phyloP scores from a whole-genome alignment of 2,797 vertebrate species.

The Cuniculus paca region DNA sequence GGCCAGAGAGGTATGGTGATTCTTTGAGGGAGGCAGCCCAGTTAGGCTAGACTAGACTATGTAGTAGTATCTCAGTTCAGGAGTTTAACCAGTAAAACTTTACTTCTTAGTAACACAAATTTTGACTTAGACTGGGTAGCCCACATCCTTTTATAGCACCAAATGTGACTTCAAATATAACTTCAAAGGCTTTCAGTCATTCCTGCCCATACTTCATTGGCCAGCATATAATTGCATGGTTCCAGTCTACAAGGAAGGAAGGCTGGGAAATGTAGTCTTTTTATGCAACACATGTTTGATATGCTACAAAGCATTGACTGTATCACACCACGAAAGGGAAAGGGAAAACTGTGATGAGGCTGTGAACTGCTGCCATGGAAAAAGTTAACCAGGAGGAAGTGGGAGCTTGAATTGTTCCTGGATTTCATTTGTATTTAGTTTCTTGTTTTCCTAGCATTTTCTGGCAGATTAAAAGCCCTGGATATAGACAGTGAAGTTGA shows the following conservation, averaged over 20 bases:
- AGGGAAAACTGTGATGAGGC: neutral
- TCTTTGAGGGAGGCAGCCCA: neutral
- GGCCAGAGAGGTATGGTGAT: neutral
- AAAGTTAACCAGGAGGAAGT: neutral
- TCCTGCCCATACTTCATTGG: neutral
- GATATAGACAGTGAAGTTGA: neutral
- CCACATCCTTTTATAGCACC: neutral
- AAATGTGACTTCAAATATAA: too few species aligned
- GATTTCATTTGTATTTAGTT: neutral
- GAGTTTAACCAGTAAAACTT: neutral
- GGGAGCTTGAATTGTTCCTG: neutral
- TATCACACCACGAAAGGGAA: neutral
- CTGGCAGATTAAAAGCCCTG: neutral
- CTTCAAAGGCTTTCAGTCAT: neutral
- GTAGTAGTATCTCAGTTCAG: neutral
- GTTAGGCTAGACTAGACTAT: neutral
- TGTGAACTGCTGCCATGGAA: neutral
- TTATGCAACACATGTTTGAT: neutral
- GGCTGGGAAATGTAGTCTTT: constrained; percentile 31
- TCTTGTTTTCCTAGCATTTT: neutral
- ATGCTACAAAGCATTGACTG: neutral
- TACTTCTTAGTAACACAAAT: neutral
- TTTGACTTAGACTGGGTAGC: neutral
- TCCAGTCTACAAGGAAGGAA: neutral
- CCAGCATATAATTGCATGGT: neutral